These are phyloP conservation scores for Chydorus sphaericus DNA, from an alignment of 2,888 invertebrate genomes.

Conservation along the genomic window DNA sequence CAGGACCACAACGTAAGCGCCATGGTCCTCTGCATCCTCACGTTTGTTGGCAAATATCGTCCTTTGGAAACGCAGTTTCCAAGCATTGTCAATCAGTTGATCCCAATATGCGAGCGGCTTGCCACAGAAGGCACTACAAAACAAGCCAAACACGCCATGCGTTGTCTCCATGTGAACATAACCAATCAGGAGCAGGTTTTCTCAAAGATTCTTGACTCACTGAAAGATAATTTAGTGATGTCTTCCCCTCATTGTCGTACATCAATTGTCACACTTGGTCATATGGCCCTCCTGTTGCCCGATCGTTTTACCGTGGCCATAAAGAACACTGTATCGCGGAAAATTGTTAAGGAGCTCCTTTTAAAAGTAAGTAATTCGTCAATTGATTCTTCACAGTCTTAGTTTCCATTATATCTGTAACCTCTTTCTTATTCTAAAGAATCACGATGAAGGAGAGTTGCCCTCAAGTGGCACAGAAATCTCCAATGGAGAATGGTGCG, in stretches of 20 bases:
- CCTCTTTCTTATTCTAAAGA: neutral
- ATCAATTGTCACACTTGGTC: slow-evolving; percentile 84
- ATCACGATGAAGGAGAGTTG: neutral
- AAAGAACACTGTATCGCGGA: slow-evolving; percentile 81
- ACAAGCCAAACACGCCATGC: slow-evolving; percentile 91
- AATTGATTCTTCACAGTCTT: neutral
- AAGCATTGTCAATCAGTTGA: slow-evolving; percentile 56
- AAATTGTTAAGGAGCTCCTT: slow-evolving; percentile 86
- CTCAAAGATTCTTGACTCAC: slow-evolving; percentile 43
- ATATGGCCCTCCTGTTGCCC: slow-evolving; percentile 64
- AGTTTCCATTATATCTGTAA: neutral
- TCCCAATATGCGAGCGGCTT: slow-evolving; percentile 74
- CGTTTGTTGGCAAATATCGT: slow-evolving; percentile 72
- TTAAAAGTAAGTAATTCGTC: slow-evolving; percentile 36
- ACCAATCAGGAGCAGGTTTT: slow-evolving; percentile 64
- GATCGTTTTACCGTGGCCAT: slow-evolving; percentile 77
- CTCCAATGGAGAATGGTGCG: slow-evolving; percentile 57
- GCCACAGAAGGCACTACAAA: slow-evolving; percentile 80
- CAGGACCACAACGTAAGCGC: slow-evolving; percentile 70
- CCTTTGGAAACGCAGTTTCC: slow-evolving; percentile 64
- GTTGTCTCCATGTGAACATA: slow-evolving; percentile 69
- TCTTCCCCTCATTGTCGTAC: slow-evolving; percentile 73
- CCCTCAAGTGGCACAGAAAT: slow-evolving; percentile 44
- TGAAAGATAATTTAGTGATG: slow-evolving; percentile 57
- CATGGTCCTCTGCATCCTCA: slow-evolving; percentile 64